Evolutionary conservation across 2,888 invertebrate genomes (phyloP), one percentile per base, ranked within the genome.

Genomic region (Aspidiotus rigidus): DNA sequence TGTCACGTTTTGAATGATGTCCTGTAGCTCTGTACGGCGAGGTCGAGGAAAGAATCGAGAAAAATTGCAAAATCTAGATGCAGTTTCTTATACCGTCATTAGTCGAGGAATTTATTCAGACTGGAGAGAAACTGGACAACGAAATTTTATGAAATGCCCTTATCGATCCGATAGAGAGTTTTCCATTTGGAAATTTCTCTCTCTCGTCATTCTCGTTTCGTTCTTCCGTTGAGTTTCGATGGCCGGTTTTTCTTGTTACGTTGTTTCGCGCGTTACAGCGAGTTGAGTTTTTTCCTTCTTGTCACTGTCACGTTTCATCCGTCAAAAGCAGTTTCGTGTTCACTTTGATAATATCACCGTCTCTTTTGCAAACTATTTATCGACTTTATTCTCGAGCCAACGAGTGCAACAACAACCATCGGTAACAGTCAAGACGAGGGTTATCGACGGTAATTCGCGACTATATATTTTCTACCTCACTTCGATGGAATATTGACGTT

Each of bases 221-320:
- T 59, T 56, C 16, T 10, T 56, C n/a, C 56, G n/a, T 56, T 59
- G 49, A 28, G 28, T 28, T 28, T 28, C 28, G 5, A 28, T 28
- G 28, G 28, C 5, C 28, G 28, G 28, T 28, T 28, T 55, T n/a
- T 55, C n/a, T 28, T 28, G 49, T 49, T 49, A 49, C n/a, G n/a
- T 59, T 59, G 28, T 28, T 28, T 59, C 39, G 17, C 49, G 10
- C 49, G 59, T 28, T 59, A 39, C 59, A 28, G 3, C 59, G 28
- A 7, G 39, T 28, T 11, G 8, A 13, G 39, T 13, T 17, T 59
- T 59, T 60, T 49, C 59, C 56, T 60, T 66, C 59, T 66, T 57
- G 66, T 66, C 66, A 66, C 59, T 66, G 66, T 66, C 66, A 66
- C 66, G 66, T 66, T 64, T 59, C 28, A 66, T 66, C 60, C 66